These are phyloP conservation scores for Chiroxiphia lanceolata DNA, from an alignment of 2,797 vertebrate species.

Conservation along the genomic window DNA sequence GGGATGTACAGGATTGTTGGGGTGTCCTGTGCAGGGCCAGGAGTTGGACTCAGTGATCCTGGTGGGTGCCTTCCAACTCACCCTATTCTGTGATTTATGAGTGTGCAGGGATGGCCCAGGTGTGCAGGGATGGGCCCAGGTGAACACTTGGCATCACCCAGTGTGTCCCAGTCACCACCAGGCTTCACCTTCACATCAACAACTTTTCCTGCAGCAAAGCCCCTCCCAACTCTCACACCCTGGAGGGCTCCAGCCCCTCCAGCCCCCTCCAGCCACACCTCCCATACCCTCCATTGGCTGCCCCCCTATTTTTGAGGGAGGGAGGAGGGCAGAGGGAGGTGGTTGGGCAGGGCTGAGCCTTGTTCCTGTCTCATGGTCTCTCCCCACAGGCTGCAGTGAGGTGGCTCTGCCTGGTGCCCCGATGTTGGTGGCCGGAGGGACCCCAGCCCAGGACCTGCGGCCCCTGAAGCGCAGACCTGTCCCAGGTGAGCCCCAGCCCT, in stretches of 20 bases:
- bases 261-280: background rate
- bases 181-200: background rate
- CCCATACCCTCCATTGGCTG: background rate
- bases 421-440: background rate
- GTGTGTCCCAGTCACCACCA: rapidly evolving
- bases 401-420: background rate
- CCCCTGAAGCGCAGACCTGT: conserved; percentile 49
- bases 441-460: conserved; percentile 40
- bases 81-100: background rate
- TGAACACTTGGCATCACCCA: background rate
- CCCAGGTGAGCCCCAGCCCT: conserved; percentile 48
- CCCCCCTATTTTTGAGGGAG: background rate
- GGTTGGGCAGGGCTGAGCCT: background rate
- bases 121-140: background rate
- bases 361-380: background rate
- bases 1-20: background rate
- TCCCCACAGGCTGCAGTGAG: conserved; percentile 12
- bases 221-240: background rate
- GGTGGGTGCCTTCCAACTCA: background rate
- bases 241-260: background rate
- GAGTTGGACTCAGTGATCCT: background rate
- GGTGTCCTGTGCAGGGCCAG: background rate
- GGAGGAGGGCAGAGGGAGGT: background rate
- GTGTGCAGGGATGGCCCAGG: background rate
- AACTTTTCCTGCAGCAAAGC: background rate